A percentile compares a stretch with the other conserved stretches of the same genome.
phyloP scores from a whole-genome alignment of 2,797 vertebrate genomes.

The Typhlichthys subterraneus region DNA sequence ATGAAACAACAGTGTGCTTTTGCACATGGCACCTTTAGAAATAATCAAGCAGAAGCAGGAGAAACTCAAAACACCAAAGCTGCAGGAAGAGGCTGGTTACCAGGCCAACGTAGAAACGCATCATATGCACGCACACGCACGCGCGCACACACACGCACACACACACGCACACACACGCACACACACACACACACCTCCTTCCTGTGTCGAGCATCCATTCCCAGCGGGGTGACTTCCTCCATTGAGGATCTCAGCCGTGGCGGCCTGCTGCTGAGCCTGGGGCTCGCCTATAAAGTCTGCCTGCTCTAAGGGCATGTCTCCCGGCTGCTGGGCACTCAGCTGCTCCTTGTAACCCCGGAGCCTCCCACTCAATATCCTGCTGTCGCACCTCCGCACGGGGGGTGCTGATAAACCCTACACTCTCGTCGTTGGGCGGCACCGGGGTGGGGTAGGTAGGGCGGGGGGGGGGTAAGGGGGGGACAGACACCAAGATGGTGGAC shows the following conservation, averaged over 20 bases:
- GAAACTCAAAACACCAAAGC: conserved; percentile 51
- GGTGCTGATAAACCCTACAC: conserved; percentile 72
- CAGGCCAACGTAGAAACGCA: conserved; percentile 48
- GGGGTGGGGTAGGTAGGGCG: conserved; percentile 34
- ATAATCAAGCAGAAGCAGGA: conserved; percentile 50
- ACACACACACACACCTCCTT: conserved; percentile 68
- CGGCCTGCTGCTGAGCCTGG: conserved; percentile 68
- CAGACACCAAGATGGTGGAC: conserved; percentile 67
- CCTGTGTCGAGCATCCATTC: conserved; percentile 55
- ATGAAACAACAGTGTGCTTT: conserved; percentile 23
- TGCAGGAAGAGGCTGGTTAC: conserved; percentile 43
- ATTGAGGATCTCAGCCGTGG: conserved; percentile 75
- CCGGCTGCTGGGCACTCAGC: conserved; percentile 57
- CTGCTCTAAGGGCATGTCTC: conserved; percentile 67
- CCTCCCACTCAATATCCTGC: conserved; percentile 46
- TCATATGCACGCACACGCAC: conserved; percentile 5
- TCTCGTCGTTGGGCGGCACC: conserved; percentile 78
- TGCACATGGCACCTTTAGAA: conserved; percentile 39
- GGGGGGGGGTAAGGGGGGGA: conserved; percentile 42
- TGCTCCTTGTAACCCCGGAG: conserved; percentile 57
- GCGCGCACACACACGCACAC: conserved; percentile 6
- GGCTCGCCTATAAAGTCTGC: conserved; percentile 72
- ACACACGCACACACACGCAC: conserved; percentile 40
- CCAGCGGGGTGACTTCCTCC: conserved; percentile 75
- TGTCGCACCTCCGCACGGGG: conserved; percentile 67